These are phyloP conservation scores for Drosophila subobscura DNA, from an alignment of 1,140 invertebrate genomes.

Conservation along the genomic window DNA sequence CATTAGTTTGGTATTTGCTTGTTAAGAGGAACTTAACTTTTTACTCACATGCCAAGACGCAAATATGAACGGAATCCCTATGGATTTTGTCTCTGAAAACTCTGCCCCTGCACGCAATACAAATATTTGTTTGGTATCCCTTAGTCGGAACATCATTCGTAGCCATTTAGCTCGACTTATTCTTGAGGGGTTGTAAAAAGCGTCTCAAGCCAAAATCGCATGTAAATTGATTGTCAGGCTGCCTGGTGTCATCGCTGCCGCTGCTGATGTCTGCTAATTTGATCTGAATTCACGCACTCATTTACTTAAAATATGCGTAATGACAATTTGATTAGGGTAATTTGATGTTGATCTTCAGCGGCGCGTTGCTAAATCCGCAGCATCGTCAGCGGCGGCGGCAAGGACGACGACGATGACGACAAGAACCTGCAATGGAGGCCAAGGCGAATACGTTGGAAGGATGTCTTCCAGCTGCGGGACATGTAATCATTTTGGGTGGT, in stretches of 20 bases:
- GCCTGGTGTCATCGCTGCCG: conserved; percentile 2
- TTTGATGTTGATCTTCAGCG: conserved; percentile 72
- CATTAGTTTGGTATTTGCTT: conserved; percentile 4
- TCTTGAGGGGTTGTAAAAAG: conserved; percentile 28
- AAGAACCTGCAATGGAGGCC: conserved; percentile 20
- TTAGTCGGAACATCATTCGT: no score
- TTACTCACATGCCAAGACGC: no score
- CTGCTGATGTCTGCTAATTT: conserved; percentile 50
- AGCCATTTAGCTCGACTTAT: no score
- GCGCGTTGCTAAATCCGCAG: conserved; percentile 50
- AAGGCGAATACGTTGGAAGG: conserved; percentile 23
- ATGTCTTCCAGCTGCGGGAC: conserved; percentile 13
- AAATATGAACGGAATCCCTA: no score
- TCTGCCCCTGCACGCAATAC: no score
- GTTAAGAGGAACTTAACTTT: background rate
- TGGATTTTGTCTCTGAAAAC: no score
- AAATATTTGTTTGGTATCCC: no score
- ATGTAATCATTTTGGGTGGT: conserved; percentile 64
- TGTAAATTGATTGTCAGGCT: conserved; percentile 53
- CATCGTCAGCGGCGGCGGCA: conserved; percentile 23
- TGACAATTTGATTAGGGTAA: conserved; percentile 80
- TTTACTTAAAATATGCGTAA: conserved; percentile 78
- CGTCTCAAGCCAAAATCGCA: conserved; percentile 26
- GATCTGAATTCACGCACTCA: conserved; percentile 74
- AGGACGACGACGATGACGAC: conserved; percentile 16